Percentiles rank a stretch among this genome's conserved stretches.
phyloP scores from a whole-genome alignment of 2,797 vertebrate species.

The Paguma larvata region DNA sequence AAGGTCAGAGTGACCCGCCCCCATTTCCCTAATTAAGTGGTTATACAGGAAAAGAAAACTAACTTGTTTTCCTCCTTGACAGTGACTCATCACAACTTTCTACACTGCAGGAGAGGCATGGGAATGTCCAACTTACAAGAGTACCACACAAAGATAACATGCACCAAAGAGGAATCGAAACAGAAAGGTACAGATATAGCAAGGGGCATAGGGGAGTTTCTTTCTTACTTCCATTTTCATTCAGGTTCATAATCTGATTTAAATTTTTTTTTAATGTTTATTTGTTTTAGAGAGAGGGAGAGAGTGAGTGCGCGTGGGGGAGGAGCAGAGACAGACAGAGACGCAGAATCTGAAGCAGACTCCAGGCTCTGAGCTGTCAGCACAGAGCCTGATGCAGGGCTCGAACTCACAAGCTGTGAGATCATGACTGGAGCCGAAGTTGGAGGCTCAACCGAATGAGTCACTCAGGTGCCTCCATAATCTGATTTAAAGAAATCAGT shows the following conservation, averaged over 20 bases:
- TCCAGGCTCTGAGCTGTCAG: too few relatives aligned
- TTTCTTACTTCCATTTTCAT: background rate
- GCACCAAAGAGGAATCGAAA: background rate
- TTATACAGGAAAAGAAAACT: background rate
- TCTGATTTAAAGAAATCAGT: background rate
- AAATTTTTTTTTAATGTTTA: background rate
- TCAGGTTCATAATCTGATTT: background rate
- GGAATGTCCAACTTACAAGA: background rate
- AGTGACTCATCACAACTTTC: constrained; percentile 67
- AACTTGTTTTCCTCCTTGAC: background rate
- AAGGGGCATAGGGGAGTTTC: background rate
- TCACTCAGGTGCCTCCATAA: background rate
- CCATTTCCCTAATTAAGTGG: background rate
- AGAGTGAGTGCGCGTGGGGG: too few relatives aligned
- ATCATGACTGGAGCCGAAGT: too few relatives aligned
- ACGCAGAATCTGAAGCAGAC: too few relatives aligned
- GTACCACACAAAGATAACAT: background rate
- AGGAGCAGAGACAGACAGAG: too few relatives aligned
- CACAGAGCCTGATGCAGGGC: too few relatives aligned
- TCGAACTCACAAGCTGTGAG: too few relatives aligned
- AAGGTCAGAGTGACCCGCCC: background rate
- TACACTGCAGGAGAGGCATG: background rate
- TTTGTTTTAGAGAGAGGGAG: too few relatives aligned
- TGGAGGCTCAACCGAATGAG: too few relatives aligned
- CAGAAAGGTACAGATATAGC: background rate